Conservation (phyloP, 2,888 invertebrate species). For the Philhelius pedissequus region DNA sequence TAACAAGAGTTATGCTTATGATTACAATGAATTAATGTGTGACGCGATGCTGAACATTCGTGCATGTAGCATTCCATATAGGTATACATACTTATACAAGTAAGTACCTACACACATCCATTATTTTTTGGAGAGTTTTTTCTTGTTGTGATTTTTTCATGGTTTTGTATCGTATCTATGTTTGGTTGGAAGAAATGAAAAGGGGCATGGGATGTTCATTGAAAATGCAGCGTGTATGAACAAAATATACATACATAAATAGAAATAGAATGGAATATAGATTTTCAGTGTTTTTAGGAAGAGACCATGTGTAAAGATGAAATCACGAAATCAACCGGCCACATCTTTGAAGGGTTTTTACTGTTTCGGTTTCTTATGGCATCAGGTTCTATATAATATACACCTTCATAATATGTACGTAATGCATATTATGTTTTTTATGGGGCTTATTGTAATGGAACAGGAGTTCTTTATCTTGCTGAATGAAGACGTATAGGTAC, state of each 20-base stretch:
- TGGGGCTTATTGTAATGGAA: neutral
- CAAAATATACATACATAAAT: constrained; percentile 9
- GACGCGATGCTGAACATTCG: constrained; percentile 59
- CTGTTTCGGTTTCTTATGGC: neutral
- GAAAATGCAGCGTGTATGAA: constrained; percentile 46
- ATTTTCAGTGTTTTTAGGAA: neutral
- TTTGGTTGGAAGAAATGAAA: constrained; percentile 2
- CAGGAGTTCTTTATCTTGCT: neutral
- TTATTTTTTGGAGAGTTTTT: constrained; percentile 53
- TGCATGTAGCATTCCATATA: too few species aligned
- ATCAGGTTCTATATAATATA: neutral
- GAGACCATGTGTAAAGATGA: constrained; percentile 53
- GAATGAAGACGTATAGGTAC: neutral
- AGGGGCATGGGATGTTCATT: constrained; percentile 30
- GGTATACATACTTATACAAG: neutral
- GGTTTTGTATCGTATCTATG: constrained; percentile 1
- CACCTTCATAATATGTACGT: too few species aligned
- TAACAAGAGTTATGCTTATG: constrained; percentile 62
- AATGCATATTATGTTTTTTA: neutral
- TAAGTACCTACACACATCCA: constrained; percentile 22
- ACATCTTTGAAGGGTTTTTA: constrained; percentile 50
- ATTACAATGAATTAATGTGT: constrained; percentile 68
- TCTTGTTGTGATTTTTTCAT: constrained; percentile 16
- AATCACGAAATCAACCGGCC: constrained; percentile 61
- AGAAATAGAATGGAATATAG: constrained; percentile 2